These are phyloP conservation scores for Sinosuthora webbiana DNA, from an alignment of 2,113 vertebrate species.

Conservation along the genomic window DNA sequence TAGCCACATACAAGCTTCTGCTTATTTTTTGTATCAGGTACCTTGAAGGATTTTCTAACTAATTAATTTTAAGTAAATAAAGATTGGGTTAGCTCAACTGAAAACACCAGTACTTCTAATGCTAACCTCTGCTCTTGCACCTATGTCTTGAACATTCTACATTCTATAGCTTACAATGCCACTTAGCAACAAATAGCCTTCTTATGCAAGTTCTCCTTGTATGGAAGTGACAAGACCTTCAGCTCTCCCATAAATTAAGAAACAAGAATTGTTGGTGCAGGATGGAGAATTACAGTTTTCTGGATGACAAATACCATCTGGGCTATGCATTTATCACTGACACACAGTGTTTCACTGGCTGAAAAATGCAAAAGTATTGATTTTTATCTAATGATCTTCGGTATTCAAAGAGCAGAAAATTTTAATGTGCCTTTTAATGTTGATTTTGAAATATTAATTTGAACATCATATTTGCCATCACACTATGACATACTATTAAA, in stretches of 20 bases:
- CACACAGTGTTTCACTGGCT: accelerated
- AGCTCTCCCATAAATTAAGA: background rate
- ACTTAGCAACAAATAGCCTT: background rate
- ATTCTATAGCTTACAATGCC: background rate
- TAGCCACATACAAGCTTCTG: background rate
- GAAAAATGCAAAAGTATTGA: background rate
- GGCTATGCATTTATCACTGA: background rate
- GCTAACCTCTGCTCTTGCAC: background rate
- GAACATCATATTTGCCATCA: background rate
- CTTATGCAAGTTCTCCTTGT: background rate
- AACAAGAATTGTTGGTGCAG: background rate
- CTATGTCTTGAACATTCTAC: background rate
- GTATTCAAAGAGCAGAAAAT: background rate
- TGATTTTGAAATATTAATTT: background rate
- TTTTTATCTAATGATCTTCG: background rate
- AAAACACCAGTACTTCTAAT: background rate
- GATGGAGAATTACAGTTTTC: background rate
- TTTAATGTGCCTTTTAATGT: background rate
- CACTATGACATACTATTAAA: background rate
- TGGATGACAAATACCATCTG: conserved; percentile 25
- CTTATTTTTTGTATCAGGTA: background rate
- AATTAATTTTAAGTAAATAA: background rate
- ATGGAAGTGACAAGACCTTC: background rate
- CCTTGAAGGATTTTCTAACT: background rate
- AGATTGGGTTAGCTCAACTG: background rate